Evolutionary conservation across 2,888 invertebrate genomes (phyloP).

Genomic region (Drosophila phalerata): DNA sequence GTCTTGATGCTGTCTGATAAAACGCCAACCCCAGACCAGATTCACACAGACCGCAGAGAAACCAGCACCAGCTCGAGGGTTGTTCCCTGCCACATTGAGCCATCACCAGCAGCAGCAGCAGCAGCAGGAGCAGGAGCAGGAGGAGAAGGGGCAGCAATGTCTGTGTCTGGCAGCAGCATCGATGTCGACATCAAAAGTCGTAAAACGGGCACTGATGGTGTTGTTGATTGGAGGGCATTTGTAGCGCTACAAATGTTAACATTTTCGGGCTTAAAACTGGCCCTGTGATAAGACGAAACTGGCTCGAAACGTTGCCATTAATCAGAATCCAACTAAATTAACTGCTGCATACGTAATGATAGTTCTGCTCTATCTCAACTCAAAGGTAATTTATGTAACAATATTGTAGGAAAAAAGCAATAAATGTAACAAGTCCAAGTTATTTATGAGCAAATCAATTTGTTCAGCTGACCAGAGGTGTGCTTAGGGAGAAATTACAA

Average conservation of each 20-base stretch:
- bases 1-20: conserved; percentile 81
- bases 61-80: conserved; percentile 57
- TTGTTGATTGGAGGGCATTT: conserved; percentile 76
- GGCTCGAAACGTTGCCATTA: conserved; percentile 14
- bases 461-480: conserved; percentile 40
- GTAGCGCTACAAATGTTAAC: conserved; percentile 70
- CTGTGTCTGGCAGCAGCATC: conserved; percentile 40
- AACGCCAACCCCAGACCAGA: conserved; percentile 34
- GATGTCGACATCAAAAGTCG: conserved; percentile 72
- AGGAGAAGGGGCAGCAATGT: conserved; percentile 3
- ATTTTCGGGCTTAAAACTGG: conserved; percentile 62
- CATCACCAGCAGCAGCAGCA: conserved; percentile 46
- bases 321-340: conserved; percentile 37
- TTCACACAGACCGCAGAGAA: conserved; percentile 33
- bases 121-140: neutral
- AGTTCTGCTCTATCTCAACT: conserved; percentile 9
- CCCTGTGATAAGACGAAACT: conserved; percentile 28
- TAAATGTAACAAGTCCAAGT: conserved; percentile 47
- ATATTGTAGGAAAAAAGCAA: conserved; percentile 25
- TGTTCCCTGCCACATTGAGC: conserved; percentile 56
- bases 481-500: too few relatives aligned
- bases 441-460: conserved; percentile 76
- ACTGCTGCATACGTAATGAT: conserved; percentile 22
- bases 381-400: conserved; percentile 54
- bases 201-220: conserved; percentile 77